Base-by-base conservation (phyloP, 1,140 invertebrate species). In the Anastrepha ludens region DNA sequence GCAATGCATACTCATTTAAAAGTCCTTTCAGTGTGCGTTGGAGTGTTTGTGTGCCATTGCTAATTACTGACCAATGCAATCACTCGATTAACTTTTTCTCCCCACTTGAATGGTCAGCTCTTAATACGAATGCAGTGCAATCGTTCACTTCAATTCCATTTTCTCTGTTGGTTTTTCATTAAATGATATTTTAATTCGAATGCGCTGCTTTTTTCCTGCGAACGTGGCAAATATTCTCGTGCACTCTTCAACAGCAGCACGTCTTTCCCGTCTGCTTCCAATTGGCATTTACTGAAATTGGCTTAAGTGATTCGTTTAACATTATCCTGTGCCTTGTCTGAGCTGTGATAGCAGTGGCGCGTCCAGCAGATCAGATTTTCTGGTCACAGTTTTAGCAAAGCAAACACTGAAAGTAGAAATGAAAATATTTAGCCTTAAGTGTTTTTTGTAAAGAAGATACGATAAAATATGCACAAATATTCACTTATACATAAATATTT, bases 61-160 rank as follows among this genome's bases (percentile, higher is more conserved):
- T 81, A 81, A 81, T 81, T 81, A 81, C 74, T 55, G 74, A 55
- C 74, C 74, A 47, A 55, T 81, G 74, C 74, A 81, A 81, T 81
- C 74, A 81, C n/a, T 81, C 74, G 74, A 55, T 55, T 81, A 55
- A 81, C 74, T 81, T 81, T 55, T 74, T 55, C 17, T 47, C 74
- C 15, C 47, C 74, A 81, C 74, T 81, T 81, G 15, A 81, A 81
- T 81, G 50, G 20, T 55, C 74, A 55, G 44, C 74, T 11, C 47
- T 81, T 29, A 81, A 29, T 81, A 50, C 50, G 74, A 9, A 81
- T 55, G 74, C 74, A 55, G 15, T 20, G 47, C 74, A n/a, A 55
- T 50, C 47, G 74, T 81, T 81, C 41, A 81, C 9, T 81, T 67
- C 64, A 67, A 29, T 67, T 67, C 11, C 5, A 39, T 39, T 29